Evolutionary conservation across 92 coral and sea anemone genomes (phyloP), one percentile per base, ranked within the genome.

Genomic region (Porites cylindrica): DNA sequence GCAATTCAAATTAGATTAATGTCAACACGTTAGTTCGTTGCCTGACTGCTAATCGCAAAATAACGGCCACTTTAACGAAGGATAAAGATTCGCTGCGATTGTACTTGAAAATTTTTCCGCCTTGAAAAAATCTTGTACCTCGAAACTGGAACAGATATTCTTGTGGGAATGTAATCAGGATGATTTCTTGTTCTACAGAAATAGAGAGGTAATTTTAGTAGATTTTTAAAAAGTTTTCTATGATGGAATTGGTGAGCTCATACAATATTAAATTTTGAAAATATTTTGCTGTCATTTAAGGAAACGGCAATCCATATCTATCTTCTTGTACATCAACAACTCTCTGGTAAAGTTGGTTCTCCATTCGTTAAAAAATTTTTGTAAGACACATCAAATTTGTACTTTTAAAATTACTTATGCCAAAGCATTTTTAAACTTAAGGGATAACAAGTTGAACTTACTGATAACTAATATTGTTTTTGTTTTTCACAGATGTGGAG

Each of bases 1-100:
- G 86, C 86, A 82, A 82, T 82, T 82, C 79, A 82, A 82, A 82
- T 82, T 43, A 82, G 72, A 23, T 70, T 54, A 52, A 80, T 81
- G 85, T 81, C 76, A 69, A 81, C 56, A 81, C 12, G 61, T 23
- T 52, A 68, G 43, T 17, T 76, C 85, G 85, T 81, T 81, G 76
- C 6, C 52, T 13, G 43, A 68, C 66, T 29, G 69, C 38, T 54
- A 53, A 81, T 70, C 66, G 18, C 66, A 53, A 75, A 53, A 54
- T 81, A 81, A 69, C 85, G 76, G 66, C 38, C 24, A 68, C 53
- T 23, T 81, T 67, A 52, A 7, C 51, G 60, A 66, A 59, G 72
- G 59, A 69, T 68, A 76, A 6, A 53, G 13, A 10, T 51, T 81
- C 76, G 14, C 56, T 67, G 84, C 62, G 85, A 47, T 54, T n/a